Evolutionary conservation across 1,140 invertebrate genomes (phyloP).

Genomic region (Euschistus heros): DNA sequence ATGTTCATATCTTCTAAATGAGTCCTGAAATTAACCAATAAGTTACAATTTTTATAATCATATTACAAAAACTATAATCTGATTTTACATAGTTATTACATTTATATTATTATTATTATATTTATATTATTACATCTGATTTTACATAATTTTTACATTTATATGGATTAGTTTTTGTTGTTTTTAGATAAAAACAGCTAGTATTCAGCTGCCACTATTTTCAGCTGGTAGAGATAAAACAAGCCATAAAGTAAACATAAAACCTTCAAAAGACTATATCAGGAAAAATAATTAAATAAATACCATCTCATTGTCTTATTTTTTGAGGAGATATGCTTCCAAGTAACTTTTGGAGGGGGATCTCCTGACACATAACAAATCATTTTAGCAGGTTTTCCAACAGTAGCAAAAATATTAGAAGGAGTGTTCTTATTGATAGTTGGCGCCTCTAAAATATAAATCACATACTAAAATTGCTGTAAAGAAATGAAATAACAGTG

Average conservation of each 20-base stretch:
- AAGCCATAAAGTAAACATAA: too few species aligned
- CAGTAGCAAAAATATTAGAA: slow-evolving; percentile 18
- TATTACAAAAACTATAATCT: too few species aligned
- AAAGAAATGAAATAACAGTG: background rate
- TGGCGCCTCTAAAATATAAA: slow-evolving; percentile 27
- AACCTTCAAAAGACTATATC: too few species aligned
- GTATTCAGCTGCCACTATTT: too few species aligned
- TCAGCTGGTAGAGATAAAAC: too few species aligned
- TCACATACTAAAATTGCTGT: background rate
- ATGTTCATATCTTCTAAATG: slow-evolving; percentile 5
- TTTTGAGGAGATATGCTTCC: slow-evolving; percentile 2
- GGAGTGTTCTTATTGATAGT: slow-evolving; percentile 21
- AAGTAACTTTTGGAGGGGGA: slow-evolving; percentile 27
- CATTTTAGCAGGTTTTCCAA: slow-evolving; percentile 25
- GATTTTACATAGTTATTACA: too few species aligned
- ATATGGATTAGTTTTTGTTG: too few species aligned
- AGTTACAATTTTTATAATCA: too few species aligned
- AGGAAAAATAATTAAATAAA: background rate
- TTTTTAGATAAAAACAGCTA: too few species aligned
- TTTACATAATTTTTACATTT: too few species aligned
- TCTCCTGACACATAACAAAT: slow-evolving; percentile 28
- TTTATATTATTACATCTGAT: too few species aligned
- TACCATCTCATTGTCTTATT: background rate
- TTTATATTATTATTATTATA: too few species aligned
- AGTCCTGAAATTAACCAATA: background rate